Evolutionary conservation across 2,113 vertebrate species (phyloP).

Genomic region (Esox niger): DNA sequence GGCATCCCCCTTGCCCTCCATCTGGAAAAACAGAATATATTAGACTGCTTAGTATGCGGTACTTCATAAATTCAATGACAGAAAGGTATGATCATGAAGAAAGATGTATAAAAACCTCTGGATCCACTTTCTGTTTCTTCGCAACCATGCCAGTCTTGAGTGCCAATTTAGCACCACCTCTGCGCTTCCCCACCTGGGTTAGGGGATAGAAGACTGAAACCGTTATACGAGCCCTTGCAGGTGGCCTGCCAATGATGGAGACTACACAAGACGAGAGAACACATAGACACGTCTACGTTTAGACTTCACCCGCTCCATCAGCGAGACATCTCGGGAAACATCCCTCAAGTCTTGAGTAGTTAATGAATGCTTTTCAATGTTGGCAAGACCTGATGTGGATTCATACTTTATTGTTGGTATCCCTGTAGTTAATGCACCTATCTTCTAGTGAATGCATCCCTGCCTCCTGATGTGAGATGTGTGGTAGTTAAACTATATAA

Average conservation of each 20-base stretch:
- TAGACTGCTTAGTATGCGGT: background rate
- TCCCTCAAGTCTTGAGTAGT: background rate
- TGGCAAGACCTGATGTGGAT: constrained; percentile 11
- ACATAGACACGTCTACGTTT: constrained; percentile 67
- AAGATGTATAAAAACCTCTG: constrained; percentile 70
- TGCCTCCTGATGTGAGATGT: background rate
- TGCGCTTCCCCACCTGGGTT: constrained; percentile 97
- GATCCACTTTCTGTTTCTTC: constrained; percentile 91
- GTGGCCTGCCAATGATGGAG: constrained; percentile 78
- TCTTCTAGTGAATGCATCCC: background rate
- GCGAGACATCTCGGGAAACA: background rate
- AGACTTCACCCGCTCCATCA: constrained; percentile 53
- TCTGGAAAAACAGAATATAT: constrained; percentile 57
- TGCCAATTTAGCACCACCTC: constrained; percentile 90
- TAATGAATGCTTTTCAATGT: constrained; percentile 12
- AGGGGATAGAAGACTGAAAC: constrained; percentile 96
- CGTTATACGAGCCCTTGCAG: constrained; percentile 84
- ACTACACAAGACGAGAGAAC: constrained; percentile 73
- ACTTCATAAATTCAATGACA: background rate
- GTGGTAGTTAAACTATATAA: background rate
- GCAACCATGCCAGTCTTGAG: constrained; percentile 96
- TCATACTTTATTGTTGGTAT: background rate
- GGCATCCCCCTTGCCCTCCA: constrained; percentile 87
- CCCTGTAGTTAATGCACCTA: background rate
- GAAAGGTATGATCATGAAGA: background rate